Base-by-base conservation (phyloP, 2,797 vertebrate species). In the Hemitrygon akajei region DNA sequence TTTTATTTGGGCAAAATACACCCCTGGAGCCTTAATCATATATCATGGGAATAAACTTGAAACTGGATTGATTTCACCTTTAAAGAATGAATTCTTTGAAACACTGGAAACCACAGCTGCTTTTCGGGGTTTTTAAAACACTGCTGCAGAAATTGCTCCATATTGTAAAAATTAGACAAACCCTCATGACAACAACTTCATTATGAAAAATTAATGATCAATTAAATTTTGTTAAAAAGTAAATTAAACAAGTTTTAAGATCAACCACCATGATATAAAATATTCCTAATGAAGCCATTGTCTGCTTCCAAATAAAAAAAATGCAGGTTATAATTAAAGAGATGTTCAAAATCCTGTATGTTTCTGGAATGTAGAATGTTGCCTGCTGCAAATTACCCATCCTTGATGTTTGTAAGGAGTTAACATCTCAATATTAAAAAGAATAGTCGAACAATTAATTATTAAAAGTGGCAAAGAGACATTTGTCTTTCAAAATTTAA, bases 11-110 rank as follows among this genome's bases (percentile, higher is more conserved):
- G 97, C 96, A 96, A 97, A 97, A 97, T 97, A 95, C 96, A 98
- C 97, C 98, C 98, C 98, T 96, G 96, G 97, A 98, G 98, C 97
- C 97, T 97, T 97, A 94, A 96, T 97, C 97, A 95, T 95, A 97
- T 96, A 97, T 96, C 97, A 94, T 94, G 96, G 97, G 97, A 97
- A 97, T 96, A 96, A 97, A 98, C 97, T 98, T 99, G 97, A 99
- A 99, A 98, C 98, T 96, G 98, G 98, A 98, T 97, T 98, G 98
- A 98, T 98, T 98, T 99, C 97, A 98, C 98, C 98, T 99, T 98
- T 96, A 98, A 99, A 98, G 97, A 97, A 96, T 96, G 93, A 95
- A 96, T 96, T 96, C 97, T 99, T 98, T 99, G 98, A 98, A 99
- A 98, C 95, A 94, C 95, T 97, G 98, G 97, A 98, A 98, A 96